Conservation (phyloP, 2,797 vertebrate genomes). For the Oreortyx pictus region DNA sequence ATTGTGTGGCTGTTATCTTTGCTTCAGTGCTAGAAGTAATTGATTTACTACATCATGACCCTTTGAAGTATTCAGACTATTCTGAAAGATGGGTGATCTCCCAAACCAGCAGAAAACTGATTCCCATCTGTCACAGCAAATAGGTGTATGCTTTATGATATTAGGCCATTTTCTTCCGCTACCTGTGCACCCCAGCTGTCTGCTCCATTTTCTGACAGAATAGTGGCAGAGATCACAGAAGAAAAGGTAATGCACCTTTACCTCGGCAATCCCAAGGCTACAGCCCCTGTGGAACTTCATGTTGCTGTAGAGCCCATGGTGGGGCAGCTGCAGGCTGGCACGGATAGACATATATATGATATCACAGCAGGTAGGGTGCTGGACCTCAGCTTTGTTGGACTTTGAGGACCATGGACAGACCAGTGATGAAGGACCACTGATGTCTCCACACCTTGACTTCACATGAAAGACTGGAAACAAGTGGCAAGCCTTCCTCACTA, state of each 20-base stretch:
- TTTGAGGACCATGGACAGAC: background rate
- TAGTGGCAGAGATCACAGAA: background rate
- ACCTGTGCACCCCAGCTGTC: background rate
- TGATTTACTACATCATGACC: conserved; percentile 25
- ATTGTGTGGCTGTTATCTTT: background rate
- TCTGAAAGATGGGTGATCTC: background rate
- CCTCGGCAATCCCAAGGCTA: background rate
- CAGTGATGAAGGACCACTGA: background rate
- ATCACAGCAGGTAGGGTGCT: background rate
- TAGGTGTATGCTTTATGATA: background rate
- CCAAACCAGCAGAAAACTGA: background rate
- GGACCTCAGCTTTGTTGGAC: background rate
- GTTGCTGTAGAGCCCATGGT: accelerated
- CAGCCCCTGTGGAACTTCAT: background rate
- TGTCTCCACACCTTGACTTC: accelerated
- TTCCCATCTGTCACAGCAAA: conserved; percentile 16
- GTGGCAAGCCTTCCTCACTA: background rate
- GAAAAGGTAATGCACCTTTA: background rate
- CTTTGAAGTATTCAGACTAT: conserved; percentile 2
- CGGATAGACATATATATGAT: accelerated
- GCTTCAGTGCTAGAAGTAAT: conserved; percentile 26
- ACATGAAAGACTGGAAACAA: background rate
- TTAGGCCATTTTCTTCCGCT: background rate
- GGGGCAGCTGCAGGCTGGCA: background rate
- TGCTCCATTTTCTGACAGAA: background rate